Percentiles rank a stretch among this genome's conserved stretches.
These are phyloP conservation scores for Panagrolaimus sp. DNA, from an alignment of 1,140 invertebrate species.

Conservation along the genomic window DNA sequence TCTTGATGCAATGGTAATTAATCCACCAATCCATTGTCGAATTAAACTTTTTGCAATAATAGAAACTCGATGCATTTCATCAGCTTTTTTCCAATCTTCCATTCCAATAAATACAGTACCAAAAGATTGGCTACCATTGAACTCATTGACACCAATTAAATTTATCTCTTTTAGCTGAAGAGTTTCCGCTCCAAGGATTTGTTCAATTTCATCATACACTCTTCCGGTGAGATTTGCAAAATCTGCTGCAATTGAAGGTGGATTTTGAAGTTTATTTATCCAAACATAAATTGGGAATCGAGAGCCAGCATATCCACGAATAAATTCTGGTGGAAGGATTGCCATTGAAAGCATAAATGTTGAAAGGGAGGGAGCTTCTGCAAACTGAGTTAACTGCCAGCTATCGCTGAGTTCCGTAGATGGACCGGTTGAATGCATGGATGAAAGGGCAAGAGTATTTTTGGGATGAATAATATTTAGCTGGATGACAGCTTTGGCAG, in stretches of 20 bases:
- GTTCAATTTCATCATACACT: neutral
- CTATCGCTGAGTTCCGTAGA: neutral
- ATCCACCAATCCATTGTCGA: neutral
- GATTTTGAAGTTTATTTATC: neutral
- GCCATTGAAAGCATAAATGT: neutral
- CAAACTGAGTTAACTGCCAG: neutral
- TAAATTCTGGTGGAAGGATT: neutral
- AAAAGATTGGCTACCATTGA: conserved; percentile 4
- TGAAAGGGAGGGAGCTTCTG: neutral
- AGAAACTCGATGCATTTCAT: neutral
- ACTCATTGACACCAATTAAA: neutral
- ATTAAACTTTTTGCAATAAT: conserved; percentile 3
- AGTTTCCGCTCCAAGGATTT: neutral
- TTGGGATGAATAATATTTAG: neutral
- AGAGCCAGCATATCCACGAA: neutral
- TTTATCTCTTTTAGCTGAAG: neutral
- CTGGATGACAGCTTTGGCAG: neutral
- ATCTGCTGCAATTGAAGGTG: neutral
- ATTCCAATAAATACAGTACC: conserved; percentile 7
- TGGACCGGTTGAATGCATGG: neutral
- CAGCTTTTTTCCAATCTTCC: neutral
- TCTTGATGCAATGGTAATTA: neutral
- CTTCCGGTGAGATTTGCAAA: neutral
- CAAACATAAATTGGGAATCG: conserved; percentile 10
- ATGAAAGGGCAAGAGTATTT: neutral